These are phyloP conservation scores for Phrynocephalus guinanensis DNA, from an alignment of 2,797 vertebrate genomes.

Conservation along the genomic window DNA sequence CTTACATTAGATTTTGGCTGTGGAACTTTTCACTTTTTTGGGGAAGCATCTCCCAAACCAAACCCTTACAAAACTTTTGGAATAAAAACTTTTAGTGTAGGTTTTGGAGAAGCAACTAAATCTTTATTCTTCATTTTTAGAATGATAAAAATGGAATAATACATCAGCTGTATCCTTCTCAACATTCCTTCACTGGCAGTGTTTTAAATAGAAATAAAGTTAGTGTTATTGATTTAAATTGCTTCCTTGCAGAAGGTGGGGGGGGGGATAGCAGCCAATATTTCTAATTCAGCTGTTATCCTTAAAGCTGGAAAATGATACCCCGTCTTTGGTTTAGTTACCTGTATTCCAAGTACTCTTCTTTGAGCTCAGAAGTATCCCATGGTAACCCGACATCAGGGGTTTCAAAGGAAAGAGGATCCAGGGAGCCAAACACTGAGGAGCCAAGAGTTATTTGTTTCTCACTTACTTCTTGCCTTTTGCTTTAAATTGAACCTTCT, in stretches of 20 bases:
- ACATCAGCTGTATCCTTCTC: background rate
- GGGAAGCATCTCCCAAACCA: too few species aligned
- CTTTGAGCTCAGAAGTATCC: too few species aligned
- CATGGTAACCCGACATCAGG: background rate
- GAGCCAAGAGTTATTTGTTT: background rate
- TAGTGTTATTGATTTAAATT: background rate
- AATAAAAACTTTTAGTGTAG: too few species aligned
- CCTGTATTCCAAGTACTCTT: background rate
- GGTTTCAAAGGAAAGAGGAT: background rate
- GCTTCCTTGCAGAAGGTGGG: background rate
- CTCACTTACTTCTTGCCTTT: background rate
- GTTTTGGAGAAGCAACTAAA: background rate
- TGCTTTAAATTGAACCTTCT: background rate
- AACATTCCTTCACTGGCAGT: background rate
- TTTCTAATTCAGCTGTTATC: background rate
- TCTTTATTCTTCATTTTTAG: slow-evolving; percentile 1
- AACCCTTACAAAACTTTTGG: too few species aligned
- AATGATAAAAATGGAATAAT: background rate
- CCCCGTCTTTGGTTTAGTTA: background rate
- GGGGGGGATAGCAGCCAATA: background rate
- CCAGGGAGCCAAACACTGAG: background rate
- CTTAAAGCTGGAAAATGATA: background rate
- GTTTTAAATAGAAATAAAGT: background rate
- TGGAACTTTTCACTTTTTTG: background rate
- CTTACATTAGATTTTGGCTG: background rate